Base-by-base conservation (phyloP, 2,797 vertebrate species). In the Novumbra hubbsi region DNA sequence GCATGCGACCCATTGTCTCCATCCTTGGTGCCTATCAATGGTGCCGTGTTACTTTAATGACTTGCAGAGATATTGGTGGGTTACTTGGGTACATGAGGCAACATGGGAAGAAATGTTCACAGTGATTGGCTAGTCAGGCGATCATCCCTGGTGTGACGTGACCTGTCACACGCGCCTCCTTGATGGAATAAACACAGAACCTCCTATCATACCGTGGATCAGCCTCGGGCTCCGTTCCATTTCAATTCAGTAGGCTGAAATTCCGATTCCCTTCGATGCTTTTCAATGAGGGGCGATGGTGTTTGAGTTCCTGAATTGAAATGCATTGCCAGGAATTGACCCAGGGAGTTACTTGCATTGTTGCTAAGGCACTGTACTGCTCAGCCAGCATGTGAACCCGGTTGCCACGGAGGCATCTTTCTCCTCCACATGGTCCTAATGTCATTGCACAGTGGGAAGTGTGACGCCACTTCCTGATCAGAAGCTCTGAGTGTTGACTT, bases 1-100 rank as follows among this genome's bases (percentile, higher is more conserved):
- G 66, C 12, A n/a, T 50, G 60, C 32, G 65, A 49, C 60, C 30
- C 19, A 52, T 78, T 41, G 75, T 32, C 62, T 32, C 19, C 32
- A 14, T 41, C 38, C 15, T 14, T 16, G 12, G 62, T 57, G 52
- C 52, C 57, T 62, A 27, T 63, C 15, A 45, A 21, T 15, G 27
- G 27, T 64, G 62, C 19, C 2, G 27, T 64, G 62, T 17, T 9
- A 24, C 63, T 28, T 12, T 17, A 32, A 17, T 32, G 63, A 65
- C 16, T 21, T 65, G 30, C 24, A 14, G n/a, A 32, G 62, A 16
- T 1, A 16, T 19, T 17, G 21, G 45, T 68, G 66, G 66, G 66
- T 45, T 48, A 68, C 38, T 14, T 15, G 66, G 45, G 41, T 8
- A 41, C 28, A 66, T 12, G 66, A 68, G 30, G 63, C 17, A 28